These are phyloP conservation scores for Anhinga anhinga DNA, from an alignment of 2,113 vertebrate genomes.

Conservation along the genomic window DNA sequence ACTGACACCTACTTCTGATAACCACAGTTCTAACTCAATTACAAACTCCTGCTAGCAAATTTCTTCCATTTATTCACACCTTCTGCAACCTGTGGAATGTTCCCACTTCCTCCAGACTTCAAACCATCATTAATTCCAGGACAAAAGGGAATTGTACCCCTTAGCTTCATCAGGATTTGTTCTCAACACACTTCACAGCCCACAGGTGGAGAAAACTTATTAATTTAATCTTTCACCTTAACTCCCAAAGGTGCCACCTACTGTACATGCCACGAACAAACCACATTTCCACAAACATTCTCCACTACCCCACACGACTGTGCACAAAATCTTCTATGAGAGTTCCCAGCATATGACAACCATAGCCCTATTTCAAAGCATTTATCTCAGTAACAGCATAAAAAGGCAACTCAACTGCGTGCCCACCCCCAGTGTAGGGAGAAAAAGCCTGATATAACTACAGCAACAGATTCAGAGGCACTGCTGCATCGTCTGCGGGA, in stretches of 20 bases:
- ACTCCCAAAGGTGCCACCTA: not conserved
- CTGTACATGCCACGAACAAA: not conserved
- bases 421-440: fast-evolving
- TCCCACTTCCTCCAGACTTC: not conserved
- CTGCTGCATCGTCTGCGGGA: not conserved
- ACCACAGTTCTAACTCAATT: not conserved
- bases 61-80: conserved; percentile 44
- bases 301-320: not conserved
- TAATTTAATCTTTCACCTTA: not conserved
- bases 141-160: not conserved
- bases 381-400: not conserved
- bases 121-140: not conserved
- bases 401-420: not conserved
- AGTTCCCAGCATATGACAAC: not conserved
- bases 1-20: conserved; percentile 44
- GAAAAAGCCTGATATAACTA: not conserved
- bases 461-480: not conserved
- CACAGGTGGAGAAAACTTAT: not conserved
- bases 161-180: not conserved
- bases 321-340: not conserved
- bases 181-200: not conserved
- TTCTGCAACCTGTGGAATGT: not conserved
- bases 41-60: conserved; percentile 8
- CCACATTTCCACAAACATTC: not conserved
- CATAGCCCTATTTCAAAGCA: not conserved